Evolutionary conservation across 2,888 invertebrate species (phyloP).

Genomic region (Gasteruption jaculator): DNA sequence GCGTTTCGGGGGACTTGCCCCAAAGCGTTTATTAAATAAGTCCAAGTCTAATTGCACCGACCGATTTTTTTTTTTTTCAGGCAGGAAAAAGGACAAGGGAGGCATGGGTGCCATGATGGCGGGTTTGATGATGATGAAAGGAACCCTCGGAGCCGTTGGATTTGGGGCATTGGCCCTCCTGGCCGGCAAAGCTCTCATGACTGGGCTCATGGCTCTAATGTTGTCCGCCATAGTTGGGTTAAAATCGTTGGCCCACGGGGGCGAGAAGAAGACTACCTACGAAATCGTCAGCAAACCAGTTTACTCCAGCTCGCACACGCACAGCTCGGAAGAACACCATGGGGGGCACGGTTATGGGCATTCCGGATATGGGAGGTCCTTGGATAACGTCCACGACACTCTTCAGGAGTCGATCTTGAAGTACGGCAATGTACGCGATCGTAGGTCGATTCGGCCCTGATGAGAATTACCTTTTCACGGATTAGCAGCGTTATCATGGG

Average conservation of each 20-base stretch:
- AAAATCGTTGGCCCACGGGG: slow-evolving; percentile 65
- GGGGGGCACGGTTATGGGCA: slow-evolving; percentile 58
- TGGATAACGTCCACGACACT: slow-evolving; percentile 48
- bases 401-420: slow-evolving; percentile 46
- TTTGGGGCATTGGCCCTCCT: slow-evolving; percentile 72
- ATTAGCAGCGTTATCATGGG: neutral
- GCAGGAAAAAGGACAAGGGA: slow-evolving; percentile 47
- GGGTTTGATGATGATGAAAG: slow-evolving; percentile 60
- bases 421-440: slow-evolving; percentile 46
- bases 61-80: slow-evolving; percentile 25
- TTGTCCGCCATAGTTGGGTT: slow-evolving; percentile 73
- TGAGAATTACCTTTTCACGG: too few species aligned
- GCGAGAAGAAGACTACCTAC: slow-evolving; percentile 69
- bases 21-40: neutral
- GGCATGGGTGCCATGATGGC: slow-evolving; percentile 51
- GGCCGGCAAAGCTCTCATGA: slow-evolving; percentile 81
- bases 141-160: slow-evolving; percentile 70
- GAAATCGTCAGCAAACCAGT: slow-evolving; percentile 81
- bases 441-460: slow-evolving; percentile 36
- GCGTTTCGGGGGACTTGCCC: neutral
- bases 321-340: slow-evolving; percentile 65
- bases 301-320: slow-evolving; percentile 67
- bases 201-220: slow-evolving; percentile 74
- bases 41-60: neutral
- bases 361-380: slow-evolving; percentile 56